Percentiles rank a stretch among this genome's conserved stretches.
These are phyloP conservation scores for Pristis pectinata DNA, from an alignment of 2,797 vertebrate genomes.

Conservation along the genomic window DNA sequence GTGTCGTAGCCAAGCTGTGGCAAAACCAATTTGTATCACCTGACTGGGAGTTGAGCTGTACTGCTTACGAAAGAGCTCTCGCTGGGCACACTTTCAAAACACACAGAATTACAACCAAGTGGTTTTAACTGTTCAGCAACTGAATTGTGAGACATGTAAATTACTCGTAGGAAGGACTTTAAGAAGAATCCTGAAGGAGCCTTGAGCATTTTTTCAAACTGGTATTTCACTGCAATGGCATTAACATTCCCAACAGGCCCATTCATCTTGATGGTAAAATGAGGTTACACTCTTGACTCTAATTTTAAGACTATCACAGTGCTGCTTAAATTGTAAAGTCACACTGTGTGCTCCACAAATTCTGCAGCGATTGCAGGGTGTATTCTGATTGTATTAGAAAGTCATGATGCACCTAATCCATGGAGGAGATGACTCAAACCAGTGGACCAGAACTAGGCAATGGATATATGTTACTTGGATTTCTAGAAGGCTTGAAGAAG, in stretches of 20 bases:
- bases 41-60: not conserved
- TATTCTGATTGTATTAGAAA: too few species aligned
- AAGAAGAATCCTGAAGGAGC: not conserved
- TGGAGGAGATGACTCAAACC: too few species aligned
- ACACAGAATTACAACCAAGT: not conserved
- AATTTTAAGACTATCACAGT: not conserved
- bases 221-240: not conserved
- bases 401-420: too few species aligned
- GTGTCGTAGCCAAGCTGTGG: not conserved
- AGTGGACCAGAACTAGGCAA: too few species aligned
- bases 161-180: not conserved
- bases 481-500: too few species aligned
- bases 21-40: too few species aligned
- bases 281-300: not conserved
- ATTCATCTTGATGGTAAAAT: not conserved
- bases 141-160: not conserved
- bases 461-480: too few species aligned
- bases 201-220: not conserved
- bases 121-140: not conserved
- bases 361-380: too few species aligned
- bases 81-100: not conserved
- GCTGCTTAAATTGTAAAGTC: too few species aligned
- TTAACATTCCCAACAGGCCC: not conserved
- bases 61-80: not conserved
- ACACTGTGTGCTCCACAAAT: too few species aligned